Evolutionary conservation across 2,797 vertebrate genomes (phyloP).

Genomic region (Chrosomus eos): DNA sequence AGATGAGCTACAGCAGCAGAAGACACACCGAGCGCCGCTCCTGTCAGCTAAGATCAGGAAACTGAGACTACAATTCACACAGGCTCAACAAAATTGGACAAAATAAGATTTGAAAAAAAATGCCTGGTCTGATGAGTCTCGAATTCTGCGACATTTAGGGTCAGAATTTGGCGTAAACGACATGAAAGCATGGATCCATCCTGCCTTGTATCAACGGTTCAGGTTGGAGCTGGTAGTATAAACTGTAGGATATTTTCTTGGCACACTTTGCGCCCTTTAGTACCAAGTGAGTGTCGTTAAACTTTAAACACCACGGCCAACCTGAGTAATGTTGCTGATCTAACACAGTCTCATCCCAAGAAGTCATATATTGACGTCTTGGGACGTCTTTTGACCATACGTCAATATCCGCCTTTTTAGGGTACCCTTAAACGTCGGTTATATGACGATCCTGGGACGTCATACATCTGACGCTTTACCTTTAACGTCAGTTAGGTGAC

Average conservation of each 20-base stretch:
- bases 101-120: background rate
- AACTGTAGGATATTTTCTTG: background rate
- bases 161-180: conserved; percentile 55
- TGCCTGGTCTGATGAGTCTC: background rate
- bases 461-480: too few species aligned
- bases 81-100: background rate
- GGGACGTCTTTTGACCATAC: too few species aligned
- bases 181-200: conserved; percentile 55
- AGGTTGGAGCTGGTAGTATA: background rate
- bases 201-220: conserved; percentile 43
- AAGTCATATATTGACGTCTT: too few species aligned
- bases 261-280: background rate
- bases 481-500: too few species aligned
- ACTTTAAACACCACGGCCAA: background rate
- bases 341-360: too few species aligned
- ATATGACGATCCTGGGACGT: too few species aligned
- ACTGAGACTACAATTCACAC: background rate
- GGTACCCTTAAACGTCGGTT: too few species aligned
- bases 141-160: conserved; percentile 45
- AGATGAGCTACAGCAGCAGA: background rate
- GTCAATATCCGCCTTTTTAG: too few species aligned
- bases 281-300: background rate
- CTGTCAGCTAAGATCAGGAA: background rate
- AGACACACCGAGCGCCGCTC: background rate
- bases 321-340: background rate